Conservation (phyloP, 30 jellyfish, hydroid and myxozoan species). For the Rhopilema esculentum region DNA sequence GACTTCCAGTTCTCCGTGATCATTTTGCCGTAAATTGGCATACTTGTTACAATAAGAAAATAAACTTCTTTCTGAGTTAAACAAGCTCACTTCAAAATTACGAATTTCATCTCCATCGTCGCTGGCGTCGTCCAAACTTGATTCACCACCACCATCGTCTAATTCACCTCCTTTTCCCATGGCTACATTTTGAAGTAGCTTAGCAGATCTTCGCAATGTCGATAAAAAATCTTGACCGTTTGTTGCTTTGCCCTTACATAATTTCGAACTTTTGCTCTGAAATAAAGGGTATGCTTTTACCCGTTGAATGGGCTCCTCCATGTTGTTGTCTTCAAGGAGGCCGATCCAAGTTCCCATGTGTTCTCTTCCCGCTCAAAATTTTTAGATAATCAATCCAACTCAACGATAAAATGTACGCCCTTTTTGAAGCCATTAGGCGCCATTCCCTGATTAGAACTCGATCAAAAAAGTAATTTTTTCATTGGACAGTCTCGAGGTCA, state of each 20-base stretch:
- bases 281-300: neutral
- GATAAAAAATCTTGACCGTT: neutral
- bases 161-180: neutral
- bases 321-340: too few species aligned
- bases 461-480: too few species aligned
- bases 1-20: too few species aligned
- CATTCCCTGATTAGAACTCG: too few species aligned
- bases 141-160: neutral
- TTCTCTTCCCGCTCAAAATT: too few species aligned
- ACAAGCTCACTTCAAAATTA: neutral
- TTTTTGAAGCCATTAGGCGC: too few species aligned
- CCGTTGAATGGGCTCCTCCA: neutral
- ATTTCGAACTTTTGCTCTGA: neutral
- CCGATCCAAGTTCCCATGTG: too few species aligned
- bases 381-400: too few species aligned
- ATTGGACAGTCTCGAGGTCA: too few species aligned
- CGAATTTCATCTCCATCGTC: constrained; percentile 1
- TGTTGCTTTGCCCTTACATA: neutral
- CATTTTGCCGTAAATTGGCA: too few species aligned
- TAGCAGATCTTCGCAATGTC: neutral
- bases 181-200: neutral
- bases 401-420: too few species aligned
- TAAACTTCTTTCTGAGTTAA: neutral
- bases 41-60: neutral
- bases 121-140: neutral